phyloP scores from a whole-genome alignment of 2,113 vertebrate genomes.

The Micronycteris hirsuta region DNA sequence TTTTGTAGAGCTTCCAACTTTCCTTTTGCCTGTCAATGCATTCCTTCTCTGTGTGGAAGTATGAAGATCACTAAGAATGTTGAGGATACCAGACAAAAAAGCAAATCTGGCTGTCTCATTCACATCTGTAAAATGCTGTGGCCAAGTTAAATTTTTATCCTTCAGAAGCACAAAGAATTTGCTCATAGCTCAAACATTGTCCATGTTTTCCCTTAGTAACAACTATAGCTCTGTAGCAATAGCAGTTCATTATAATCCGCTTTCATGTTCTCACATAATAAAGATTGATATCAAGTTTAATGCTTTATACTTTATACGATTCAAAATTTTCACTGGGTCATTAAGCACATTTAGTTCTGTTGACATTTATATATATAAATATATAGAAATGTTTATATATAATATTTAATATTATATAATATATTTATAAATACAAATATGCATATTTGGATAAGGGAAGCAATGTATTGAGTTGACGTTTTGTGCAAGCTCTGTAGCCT shows the following conservation, averaged over 20 bases:
- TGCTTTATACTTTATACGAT: background rate
- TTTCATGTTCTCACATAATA: background rate
- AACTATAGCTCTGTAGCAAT: background rate
- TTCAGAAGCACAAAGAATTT: background rate
- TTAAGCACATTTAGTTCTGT: background rate
- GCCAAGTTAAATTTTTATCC: background rate
- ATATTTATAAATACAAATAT: too few species aligned
- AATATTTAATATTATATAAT: too few species aligned
- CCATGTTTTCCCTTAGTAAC: background rate
- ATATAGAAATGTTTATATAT: too few species aligned
- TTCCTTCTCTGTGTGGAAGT: background rate
- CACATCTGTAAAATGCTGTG: background rate
- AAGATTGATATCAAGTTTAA: background rate
- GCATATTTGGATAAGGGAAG: background rate
- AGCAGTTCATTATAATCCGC: background rate
- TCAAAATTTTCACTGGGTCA: background rate
- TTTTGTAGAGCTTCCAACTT: background rate
- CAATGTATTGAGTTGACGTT: background rate
- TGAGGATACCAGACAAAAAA: background rate
- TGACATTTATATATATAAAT: background rate
- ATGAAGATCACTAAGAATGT: background rate
- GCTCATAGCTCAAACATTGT: background rate
- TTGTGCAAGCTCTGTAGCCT: background rate
- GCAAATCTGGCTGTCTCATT: background rate
- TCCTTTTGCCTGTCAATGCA: background rate